phyloP scores from a whole-genome alignment of 92 coral and sea anemone species.

The Porites lobata region DNA sequence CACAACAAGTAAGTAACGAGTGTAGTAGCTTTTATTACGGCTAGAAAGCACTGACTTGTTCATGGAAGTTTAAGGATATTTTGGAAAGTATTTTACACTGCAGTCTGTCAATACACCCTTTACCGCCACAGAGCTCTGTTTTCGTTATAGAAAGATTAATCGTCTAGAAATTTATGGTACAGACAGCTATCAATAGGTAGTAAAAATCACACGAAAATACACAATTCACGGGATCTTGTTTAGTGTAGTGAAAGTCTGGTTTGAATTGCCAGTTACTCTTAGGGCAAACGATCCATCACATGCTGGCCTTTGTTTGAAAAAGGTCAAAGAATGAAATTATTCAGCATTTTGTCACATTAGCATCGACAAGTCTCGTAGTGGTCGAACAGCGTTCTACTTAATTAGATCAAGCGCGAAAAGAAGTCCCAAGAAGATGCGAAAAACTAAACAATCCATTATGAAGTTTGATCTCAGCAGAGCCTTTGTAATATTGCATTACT shows the following conservation, averaged over 20 bases:
- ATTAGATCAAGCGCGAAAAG: neutral
- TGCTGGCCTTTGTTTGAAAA: neutral
- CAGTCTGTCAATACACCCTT: neutral
- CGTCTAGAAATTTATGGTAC: neutral
- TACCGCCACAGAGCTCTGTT: neutral
- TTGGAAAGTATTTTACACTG: neutral
- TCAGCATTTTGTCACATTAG: neutral
- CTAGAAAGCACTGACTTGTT: neutral
- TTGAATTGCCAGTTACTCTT: neutral
- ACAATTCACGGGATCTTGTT: neutral
- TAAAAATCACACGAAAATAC: too few species aligned
- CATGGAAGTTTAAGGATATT: neutral
- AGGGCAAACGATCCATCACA: neutral
- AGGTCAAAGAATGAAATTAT: neutral
- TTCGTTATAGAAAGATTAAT: neutral
- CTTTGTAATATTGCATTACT: too few species aligned
- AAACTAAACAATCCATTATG: too few species aligned
- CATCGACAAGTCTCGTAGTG: neutral
- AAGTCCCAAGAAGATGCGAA: neutral
- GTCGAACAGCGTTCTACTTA: neutral
- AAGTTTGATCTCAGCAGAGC: neutral
- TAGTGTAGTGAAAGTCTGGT: slow-evolving; percentile 10
- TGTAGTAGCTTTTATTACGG: neutral
- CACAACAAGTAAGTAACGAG: slow-evolving; percentile 8
- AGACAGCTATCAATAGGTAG: too few species aligned